Evolutionary conservation across 2,113 vertebrate species (phyloP), one percentile per base, ranked within the genome.

Genomic region (Acanthochromis polyacanthus): DNA sequence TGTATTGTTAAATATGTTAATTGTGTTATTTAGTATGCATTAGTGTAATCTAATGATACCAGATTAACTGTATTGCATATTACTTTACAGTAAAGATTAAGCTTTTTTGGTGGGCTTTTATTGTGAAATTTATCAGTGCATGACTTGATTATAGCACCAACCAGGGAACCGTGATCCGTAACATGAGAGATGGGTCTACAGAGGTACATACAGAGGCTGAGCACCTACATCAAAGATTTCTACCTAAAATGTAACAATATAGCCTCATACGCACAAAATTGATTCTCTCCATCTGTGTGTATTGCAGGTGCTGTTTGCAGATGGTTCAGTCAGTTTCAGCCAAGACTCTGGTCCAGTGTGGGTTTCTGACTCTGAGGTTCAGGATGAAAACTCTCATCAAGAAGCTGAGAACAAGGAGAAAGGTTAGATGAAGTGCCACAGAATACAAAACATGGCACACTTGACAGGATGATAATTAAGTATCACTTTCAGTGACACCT

Each of bases 221-320:
- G 14, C 25, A 73, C n/a, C 38, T 32, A 0, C 25, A 51, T 43
- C 16, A 30, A 19, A 16, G 10, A 63, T 23, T 60, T 14, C 62
- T 55, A 20, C 48, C 17, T 1, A 57, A 48, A 60, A n/a, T 1
- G 32, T 5, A 11, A 36, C 17, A 67, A 3, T 28, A 36, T 28
- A 25, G 5, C 22, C 19, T 19, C 1, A 30, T 16, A 36, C 30
- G 4, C 12, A 57, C 19, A 70, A n/a, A 43, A 40, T 59, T 48
- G 16, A 23, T 28, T 28, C 7, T 17, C 15, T 65, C 30, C 43
- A 14, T 62, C 0, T 62, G n/a, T 71, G 14, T 59, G n/a, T n/a
- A 9, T 17, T 23, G 16, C 17, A 99, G 98, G 81, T 99, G 72
- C 93, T 99, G 52, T 98, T 98, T 94, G 93, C 97, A 67, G 95